These are phyloP conservation scores for Myotis planiceps DNA, from an alignment of 2,797 vertebrate species.

Conservation along the genomic window DNA sequence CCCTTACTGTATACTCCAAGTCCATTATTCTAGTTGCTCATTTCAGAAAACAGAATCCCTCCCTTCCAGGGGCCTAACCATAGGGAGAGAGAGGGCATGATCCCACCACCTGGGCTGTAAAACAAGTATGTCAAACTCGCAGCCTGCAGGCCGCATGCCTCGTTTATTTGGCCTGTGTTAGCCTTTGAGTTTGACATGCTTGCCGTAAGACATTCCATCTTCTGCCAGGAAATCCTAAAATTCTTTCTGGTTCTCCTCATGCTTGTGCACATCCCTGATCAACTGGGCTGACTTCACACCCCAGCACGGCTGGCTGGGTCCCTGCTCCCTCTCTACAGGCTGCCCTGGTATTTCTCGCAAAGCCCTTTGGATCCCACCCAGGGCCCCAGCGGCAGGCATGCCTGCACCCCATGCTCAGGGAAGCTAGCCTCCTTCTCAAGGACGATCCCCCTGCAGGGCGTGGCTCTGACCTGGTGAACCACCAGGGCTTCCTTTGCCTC, in stretches of 20 bases:
- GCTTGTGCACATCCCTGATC: neutral
- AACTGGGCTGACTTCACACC: neutral
- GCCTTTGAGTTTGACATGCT: too few species aligned
- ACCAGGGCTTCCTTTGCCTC: neutral
- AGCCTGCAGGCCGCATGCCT: too few species aligned
- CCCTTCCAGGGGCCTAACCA: neutral
- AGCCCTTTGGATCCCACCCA: neutral
- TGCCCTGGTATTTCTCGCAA: neutral
- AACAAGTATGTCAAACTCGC: too few species aligned
- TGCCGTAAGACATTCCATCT: neutral
- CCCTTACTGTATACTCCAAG: neutral
- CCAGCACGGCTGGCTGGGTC: neutral
- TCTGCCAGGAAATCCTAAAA: neutral
- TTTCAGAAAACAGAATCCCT: slow-evolving; percentile 5
- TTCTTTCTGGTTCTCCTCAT: neutral
- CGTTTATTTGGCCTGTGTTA: too few species aligned
- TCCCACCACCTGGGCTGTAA: neutral
- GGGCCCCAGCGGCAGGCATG: neutral
- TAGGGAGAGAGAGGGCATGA: neutral
- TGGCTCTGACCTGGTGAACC: neutral
- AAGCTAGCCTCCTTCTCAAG: neutral
- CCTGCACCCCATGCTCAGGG: neutral
- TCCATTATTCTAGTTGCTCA: neutral
- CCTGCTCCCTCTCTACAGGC: neutral
- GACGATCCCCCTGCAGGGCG: neutral